These are phyloP conservation scores for Palythoa heliodiscus DNA, from an alignment of 92 coral and sea anemone genomes.

Conservation along the genomic window DNA sequence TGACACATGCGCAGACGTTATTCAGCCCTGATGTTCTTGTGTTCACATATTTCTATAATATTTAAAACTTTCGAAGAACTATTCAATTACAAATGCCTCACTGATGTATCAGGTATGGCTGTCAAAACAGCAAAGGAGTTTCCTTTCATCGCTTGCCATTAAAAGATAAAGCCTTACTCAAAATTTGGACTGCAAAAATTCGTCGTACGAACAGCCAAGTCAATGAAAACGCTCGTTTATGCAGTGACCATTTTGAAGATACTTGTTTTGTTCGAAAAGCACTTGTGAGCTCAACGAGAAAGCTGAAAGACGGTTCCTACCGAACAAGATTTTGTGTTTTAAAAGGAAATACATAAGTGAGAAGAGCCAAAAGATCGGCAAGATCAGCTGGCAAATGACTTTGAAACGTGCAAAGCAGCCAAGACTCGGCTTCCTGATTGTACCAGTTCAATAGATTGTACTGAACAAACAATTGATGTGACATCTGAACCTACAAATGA, in stretches of 20 bases:
- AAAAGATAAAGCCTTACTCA: constrained; percentile 45
- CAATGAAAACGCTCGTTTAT: constrained; percentile 58
- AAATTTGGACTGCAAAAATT: constrained; percentile 57
- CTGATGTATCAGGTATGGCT: constrained; percentile 1
- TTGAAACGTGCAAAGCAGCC: constrained; percentile 12
- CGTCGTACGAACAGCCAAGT: constrained; percentile 59
- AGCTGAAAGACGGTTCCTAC: constrained; percentile 6
- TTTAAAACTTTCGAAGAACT: background rate
- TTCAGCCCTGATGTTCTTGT: background rate
- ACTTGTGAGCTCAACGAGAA: background rate
- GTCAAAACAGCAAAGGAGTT: background rate
- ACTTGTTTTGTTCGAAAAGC: constrained; percentile 11
- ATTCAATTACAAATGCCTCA: constrained; percentile 11
- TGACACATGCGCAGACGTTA: constrained; percentile 1
- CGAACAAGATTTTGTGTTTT: constrained; percentile 19
- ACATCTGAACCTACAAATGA: background rate
- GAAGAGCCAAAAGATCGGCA: constrained; percentile 19
- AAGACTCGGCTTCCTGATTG: constrained; percentile 3
- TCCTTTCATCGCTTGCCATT: constrained; percentile 48
- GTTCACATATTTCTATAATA: background rate
- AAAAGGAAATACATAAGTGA: background rate
- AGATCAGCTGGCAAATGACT: background rate
- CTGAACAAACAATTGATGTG: background rate
- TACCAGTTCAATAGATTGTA: constrained; percentile 2
- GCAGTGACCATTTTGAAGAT: constrained; percentile 62